These are phyloP conservation scores for Chloroceryle amazona DNA, from an alignment of 2,797 vertebrate genomes.

Conservation along the genomic window DNA sequence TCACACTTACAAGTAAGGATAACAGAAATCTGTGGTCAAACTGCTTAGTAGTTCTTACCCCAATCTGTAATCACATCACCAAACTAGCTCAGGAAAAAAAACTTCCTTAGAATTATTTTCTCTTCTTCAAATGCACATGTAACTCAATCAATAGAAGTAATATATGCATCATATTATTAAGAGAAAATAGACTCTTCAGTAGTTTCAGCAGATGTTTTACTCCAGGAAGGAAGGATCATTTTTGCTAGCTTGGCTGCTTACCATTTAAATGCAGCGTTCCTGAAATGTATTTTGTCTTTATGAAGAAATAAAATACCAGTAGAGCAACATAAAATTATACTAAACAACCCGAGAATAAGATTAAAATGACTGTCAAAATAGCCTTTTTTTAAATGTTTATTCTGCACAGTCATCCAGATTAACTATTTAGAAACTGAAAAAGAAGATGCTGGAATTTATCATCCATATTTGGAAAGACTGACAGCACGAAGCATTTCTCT, in stretches of 20 bases:
- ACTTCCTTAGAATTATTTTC: not conserved
- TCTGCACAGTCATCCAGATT: not conserved
- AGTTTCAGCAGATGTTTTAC: constrained; percentile 27
- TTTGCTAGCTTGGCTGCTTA: constrained; percentile 27
- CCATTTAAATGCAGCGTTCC: constrained; percentile 17
- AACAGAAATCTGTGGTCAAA: not conserved
- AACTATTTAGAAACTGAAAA: constrained; percentile 1
- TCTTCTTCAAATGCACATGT: constrained; percentile 12
- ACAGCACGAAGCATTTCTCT: not conserved
- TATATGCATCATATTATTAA: constrained; percentile 12
- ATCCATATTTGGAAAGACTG: not conserved
- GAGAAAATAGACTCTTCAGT: constrained; percentile 1
- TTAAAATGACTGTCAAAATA: not conserved
- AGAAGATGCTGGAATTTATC: not conserved
- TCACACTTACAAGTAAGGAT: not conserved
- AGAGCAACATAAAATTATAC: constrained; percentile 1
- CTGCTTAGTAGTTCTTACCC: not conserved
- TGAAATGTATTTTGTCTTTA: constrained; percentile 25
- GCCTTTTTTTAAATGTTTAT: not conserved
- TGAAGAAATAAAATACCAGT: constrained; percentile 18
- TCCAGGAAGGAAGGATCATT: not conserved
- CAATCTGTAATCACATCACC: not conserved
- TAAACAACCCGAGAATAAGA: not conserved
- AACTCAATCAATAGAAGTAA: constrained; percentile 22
- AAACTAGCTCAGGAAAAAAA: not conserved